Evolutionary conservation across 2,797 vertebrate species (phyloP).

Genomic region (Oreonectes daqikongensis): DNA sequence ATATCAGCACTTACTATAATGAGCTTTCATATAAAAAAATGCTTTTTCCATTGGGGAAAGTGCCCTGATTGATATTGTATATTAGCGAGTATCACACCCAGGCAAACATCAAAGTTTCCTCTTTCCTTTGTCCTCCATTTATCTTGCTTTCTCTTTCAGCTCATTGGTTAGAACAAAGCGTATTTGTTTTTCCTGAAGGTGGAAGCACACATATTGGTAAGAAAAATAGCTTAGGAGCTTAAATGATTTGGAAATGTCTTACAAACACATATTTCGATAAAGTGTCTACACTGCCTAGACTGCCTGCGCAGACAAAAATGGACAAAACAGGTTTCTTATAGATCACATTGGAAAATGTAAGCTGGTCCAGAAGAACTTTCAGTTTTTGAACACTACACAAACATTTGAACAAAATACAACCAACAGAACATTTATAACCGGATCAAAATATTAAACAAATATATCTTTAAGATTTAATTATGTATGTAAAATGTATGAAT

Average conservation of each 20-base stretch:
- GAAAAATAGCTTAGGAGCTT: conserved; percentile 70
- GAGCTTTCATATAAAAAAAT: conserved; percentile 69
- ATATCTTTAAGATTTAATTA: too few relatives aligned
- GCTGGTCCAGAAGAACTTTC: too few relatives aligned
- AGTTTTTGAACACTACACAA: too few relatives aligned
- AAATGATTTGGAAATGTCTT: conserved; percentile 64
- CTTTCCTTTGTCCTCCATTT: conserved; percentile 47
- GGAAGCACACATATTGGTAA: conserved; percentile 58
- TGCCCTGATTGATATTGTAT: conserved; percentile 70
- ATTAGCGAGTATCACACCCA: conserved; percentile 59
- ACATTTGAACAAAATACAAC: too few relatives aligned
- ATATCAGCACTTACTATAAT: conserved; percentile 76
- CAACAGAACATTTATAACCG: too few relatives aligned
- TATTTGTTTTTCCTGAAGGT: conserved; percentile 32
- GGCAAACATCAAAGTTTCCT: conserved; percentile 62
- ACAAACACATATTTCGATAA: conserved; percentile 63
- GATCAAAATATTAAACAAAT: too few relatives aligned
- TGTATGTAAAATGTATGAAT: too few relatives aligned
- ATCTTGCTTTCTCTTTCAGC: conserved; percentile 34
- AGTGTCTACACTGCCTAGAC: conserved; percentile 31
- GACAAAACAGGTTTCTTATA: background rate
- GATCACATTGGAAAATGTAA: too few relatives aligned
- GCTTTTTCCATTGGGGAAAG: conserved; percentile 58
- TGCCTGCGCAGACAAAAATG: background rate
- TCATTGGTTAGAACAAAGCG: conserved; percentile 29